A percentile compares a stretch with the other conserved stretches of the same genome.
phyloP scores from a whole-genome alignment of 2,888 invertebrate genomes.

The Microchrysa polita region DNA sequence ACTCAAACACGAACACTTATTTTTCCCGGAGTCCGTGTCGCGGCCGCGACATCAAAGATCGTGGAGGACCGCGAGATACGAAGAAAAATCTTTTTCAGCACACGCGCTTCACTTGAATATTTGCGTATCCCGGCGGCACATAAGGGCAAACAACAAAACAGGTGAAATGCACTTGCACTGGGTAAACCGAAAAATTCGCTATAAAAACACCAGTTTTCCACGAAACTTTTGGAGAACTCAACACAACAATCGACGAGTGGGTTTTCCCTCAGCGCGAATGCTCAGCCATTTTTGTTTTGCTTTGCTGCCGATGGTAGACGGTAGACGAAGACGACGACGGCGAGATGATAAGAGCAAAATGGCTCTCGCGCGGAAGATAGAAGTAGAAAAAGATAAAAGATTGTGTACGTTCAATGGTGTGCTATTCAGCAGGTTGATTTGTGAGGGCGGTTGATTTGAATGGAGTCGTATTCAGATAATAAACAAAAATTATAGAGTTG shows the following conservation, averaged over 20 bases:
- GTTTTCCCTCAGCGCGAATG: slow-evolving; percentile 1
- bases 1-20: too few relatives aligned
- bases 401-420: too few relatives aligned
- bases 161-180: too few relatives aligned
- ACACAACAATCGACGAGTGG: background rate
- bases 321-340: slow-evolving; percentile 2
- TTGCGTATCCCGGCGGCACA: background rate
- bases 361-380: too few relatives aligned
- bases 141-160: background rate
- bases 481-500: too few relatives aligned
- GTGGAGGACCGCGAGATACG: too few relatives aligned
- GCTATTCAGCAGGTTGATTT: too few relatives aligned
- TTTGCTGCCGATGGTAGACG: slow-evolving; percentile 33
- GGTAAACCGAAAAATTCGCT: background rate
- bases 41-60: background rate
- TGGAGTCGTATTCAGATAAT: too few relatives aligned
- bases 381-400: too few relatives aligned
- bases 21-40: too few relatives aligned
- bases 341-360: too few relatives aligned
- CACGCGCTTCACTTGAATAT: background rate
- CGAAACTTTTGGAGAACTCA: background rate
- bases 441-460: too few relatives aligned
- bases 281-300: slow-evolving; percentile 40
- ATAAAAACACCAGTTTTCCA: background rate
- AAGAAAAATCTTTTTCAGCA: background rate